phyloP scores from a whole-genome alignment of 2,888 invertebrate species.

The Cetonia aurata region DNA sequence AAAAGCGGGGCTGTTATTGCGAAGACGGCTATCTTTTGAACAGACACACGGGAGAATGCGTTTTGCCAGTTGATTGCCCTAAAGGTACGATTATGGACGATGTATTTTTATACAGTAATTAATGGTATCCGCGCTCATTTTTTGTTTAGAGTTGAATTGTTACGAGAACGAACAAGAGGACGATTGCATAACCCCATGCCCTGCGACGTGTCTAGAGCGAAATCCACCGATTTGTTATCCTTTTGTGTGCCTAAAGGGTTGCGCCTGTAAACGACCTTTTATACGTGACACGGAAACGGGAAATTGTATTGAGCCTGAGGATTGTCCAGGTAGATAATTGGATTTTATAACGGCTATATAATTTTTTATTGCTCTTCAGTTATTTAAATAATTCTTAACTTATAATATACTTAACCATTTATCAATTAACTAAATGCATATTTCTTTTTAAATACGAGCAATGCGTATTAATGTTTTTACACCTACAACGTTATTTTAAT shows the following conservation, averaged over 20 bases:
- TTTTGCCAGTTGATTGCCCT: constrained; percentile 44
- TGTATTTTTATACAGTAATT: no score
- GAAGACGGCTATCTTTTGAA: constrained; percentile 25
- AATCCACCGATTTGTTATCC: constrained; percentile 15
- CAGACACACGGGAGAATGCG: constrained; percentile 40
- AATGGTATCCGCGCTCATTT: background rate
- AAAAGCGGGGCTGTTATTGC: constrained; percentile 43
- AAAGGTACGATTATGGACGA: background rate
- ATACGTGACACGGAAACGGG: constrained; percentile 47
- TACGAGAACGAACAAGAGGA: constrained; percentile 35
- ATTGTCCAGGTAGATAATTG: constrained; percentile 39
- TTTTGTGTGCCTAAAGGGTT: constrained; percentile 25
- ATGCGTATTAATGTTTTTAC: no score
- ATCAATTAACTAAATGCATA: no score
- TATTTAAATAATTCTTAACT: constrained; percentile 1
- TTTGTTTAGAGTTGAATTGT: constrained; percentile 21
- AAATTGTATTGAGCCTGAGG: constrained; percentile 13
- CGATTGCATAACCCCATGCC: constrained; percentile 27
- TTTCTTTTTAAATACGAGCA: no score
- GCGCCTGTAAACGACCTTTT: constrained; percentile 31
- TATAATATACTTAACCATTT: no score
- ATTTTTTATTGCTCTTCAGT: no score
- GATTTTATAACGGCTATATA: background rate
- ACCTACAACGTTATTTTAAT: no score
- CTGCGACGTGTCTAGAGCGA: constrained; percentile 60